Conservation (phyloP, 2,888 invertebrate species). For the Ectemnius cavifrons region DNA sequence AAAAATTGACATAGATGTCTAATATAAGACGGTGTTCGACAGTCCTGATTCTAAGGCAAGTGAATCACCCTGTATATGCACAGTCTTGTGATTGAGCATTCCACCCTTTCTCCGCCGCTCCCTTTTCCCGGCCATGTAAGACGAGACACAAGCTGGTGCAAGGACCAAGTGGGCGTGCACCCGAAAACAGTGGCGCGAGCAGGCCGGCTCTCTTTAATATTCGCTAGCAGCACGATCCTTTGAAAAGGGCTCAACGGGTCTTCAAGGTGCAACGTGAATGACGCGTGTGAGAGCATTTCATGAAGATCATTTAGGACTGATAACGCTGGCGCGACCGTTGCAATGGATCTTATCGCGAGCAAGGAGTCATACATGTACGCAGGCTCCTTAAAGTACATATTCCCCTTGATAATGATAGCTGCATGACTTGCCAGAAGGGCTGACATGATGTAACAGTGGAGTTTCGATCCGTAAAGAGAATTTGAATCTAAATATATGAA, state of each 20-base stretch:
- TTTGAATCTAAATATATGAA: no score
- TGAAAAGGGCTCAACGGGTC: conserved; percentile 10
- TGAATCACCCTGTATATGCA: no score
- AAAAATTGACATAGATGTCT: no score
- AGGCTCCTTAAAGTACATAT: no score
- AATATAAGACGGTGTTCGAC: no score
- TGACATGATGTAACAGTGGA: no score
- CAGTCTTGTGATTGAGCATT: conserved; percentile 9
- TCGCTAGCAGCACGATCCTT: conserved; percentile 38
- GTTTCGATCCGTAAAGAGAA: no score
- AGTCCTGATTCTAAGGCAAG: no score
- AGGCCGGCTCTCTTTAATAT: conserved; percentile 42
- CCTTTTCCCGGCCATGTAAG: conserved; percentile 50
- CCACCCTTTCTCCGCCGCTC: conserved; percentile 41
- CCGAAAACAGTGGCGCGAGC: conserved; percentile 54
- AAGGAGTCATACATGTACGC: neutral
- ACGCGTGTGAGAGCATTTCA: neutral
- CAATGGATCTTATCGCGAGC: conserved; percentile 4
- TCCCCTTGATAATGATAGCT: no score
- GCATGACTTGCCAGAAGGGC: no score
- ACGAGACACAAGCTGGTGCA: conserved; percentile 45
- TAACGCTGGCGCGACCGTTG: neutral
- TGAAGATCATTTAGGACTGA: neutral
- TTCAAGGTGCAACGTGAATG: no score
- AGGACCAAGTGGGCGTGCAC: conserved; percentile 64